Evolutionary conservation across 1,140 invertebrate species (phyloP).

Genomic region (Popillia japonica): DNA sequence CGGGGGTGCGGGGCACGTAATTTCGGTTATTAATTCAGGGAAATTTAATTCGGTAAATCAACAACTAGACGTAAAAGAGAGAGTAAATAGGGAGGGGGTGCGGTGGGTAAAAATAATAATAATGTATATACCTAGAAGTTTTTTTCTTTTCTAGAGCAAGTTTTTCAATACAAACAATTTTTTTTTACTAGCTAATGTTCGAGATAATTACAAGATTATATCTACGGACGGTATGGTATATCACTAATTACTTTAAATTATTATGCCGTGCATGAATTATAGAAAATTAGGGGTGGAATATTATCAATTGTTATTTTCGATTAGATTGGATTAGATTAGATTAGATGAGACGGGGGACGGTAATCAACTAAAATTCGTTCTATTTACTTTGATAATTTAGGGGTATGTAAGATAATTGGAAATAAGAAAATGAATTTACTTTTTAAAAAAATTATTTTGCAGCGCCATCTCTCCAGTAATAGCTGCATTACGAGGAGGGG

Average conservation of each 20-base stretch:
- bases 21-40: conserved; percentile 27
- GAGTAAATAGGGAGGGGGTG: no score
- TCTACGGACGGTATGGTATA: background rate
- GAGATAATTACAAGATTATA: conserved; percentile 1
- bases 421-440: no score
- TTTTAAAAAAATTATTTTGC: no score
- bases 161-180: conserved; percentile 26
- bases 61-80: background rate
- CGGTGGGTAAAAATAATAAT: no score
- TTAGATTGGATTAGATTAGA: no score
- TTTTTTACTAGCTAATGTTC: conserved; percentile 25
- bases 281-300: conserved; percentile 14
- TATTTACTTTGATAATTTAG: background rate
- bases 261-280: background rate
- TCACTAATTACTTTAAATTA: conserved; percentile 29
- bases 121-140: no score
- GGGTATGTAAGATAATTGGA: background rate
- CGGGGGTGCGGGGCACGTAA: background rate
- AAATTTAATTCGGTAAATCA: conserved; percentile 20
- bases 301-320: conserved; percentile 12
- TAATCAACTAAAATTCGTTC: background rate
- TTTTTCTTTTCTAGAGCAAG: background rate
- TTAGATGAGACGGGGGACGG: no score
- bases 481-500: no score
- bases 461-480: no score